A percentile compares a stretch with the other conserved stretches of the same genome.
Evolutionary conservation across 2,797 vertebrate species (phyloP).

Genomic region (Oophaga sylvatica): DNA sequence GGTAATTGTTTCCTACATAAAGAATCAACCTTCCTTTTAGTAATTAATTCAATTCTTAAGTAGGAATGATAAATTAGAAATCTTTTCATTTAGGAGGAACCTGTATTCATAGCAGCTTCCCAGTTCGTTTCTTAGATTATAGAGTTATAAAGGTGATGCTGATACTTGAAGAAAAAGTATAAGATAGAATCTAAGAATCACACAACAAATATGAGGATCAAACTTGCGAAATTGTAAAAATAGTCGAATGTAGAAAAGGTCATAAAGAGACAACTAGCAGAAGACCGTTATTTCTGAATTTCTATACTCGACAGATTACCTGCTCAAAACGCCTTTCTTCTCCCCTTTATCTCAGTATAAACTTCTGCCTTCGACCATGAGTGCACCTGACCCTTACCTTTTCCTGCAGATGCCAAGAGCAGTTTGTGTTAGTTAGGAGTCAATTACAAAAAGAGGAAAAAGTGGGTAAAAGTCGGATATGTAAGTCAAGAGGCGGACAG

Average conservation of each 20-base stretch:
- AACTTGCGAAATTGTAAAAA: not conserved
- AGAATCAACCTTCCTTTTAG: not conserved
- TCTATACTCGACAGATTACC: not conserved
- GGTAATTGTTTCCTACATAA: not conserved
- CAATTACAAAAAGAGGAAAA: conserved; percentile 6
- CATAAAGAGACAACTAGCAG: not conserved
- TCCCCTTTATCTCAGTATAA: conserved; percentile 11
- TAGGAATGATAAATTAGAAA: conserved; percentile 11
- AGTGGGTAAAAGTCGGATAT: conserved; percentile 5
- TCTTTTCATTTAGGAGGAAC: not conserved
- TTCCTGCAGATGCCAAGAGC: not conserved
- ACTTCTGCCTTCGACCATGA: not conserved
- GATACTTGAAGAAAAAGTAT: not conserved
- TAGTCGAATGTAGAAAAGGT: not conserved
- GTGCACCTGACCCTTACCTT: not conserved
- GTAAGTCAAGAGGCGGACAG: conserved; percentile 7
- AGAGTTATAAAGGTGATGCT: not conserved
- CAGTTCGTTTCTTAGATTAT: not conserved
- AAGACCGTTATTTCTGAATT: not conserved
- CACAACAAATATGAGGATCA: not conserved
- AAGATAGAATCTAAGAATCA: not conserved
- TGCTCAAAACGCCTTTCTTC: not conserved
- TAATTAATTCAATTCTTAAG: not conserved
- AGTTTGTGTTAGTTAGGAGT: not conserved
- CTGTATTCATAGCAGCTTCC: not conserved